These are phyloP conservation scores for Proisotoma minuta DNA, from an alignment of 2,888 invertebrate genomes.

Conservation along the genomic window DNA sequence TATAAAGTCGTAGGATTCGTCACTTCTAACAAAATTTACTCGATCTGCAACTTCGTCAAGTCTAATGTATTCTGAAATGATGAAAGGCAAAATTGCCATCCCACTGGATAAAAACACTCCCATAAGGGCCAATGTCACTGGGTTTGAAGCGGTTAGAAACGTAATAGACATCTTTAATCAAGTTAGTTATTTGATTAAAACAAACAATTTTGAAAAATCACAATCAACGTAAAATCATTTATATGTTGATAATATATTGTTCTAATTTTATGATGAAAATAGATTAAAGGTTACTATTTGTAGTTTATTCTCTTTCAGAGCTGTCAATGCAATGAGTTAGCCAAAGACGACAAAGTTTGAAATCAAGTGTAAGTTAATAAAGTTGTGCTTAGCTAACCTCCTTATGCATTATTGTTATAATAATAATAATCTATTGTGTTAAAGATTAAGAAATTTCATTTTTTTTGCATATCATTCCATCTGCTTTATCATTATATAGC, in stretches of 20 bases:
- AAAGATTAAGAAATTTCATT: background rate
- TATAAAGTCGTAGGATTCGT: conserved; percentile 44
- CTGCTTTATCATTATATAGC: too few relatives aligned
- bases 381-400: background rate
- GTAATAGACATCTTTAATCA: conserved; percentile 16
- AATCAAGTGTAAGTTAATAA: background rate
- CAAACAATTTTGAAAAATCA: too few relatives aligned
- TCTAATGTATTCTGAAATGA: conserved; percentile 35
- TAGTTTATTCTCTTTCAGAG: too few relatives aligned
- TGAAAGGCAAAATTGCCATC: conserved; percentile 34
- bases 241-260: too few relatives aligned
- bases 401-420: background rate
- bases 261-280: too few relatives aligned
- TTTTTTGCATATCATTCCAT: conserved; percentile 4
- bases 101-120: conserved; percentile 35
- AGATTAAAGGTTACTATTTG: too few relatives aligned
- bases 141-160: conserved; percentile 18
- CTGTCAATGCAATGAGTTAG: too few relatives aligned
- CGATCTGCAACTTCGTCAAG: conserved; percentile 40
- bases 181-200: too few relatives aligned
- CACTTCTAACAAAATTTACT: conserved; percentile 19
- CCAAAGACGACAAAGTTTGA: background rate
- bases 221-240: too few relatives aligned
- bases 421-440: background rate
- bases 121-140: conserved; percentile 26